Percentiles rank a stretch among this genome's conserved stretches.
phyloP scores from a whole-genome alignment of 2,113 vertebrate genomes.

The Trogon melanurus region DNA sequence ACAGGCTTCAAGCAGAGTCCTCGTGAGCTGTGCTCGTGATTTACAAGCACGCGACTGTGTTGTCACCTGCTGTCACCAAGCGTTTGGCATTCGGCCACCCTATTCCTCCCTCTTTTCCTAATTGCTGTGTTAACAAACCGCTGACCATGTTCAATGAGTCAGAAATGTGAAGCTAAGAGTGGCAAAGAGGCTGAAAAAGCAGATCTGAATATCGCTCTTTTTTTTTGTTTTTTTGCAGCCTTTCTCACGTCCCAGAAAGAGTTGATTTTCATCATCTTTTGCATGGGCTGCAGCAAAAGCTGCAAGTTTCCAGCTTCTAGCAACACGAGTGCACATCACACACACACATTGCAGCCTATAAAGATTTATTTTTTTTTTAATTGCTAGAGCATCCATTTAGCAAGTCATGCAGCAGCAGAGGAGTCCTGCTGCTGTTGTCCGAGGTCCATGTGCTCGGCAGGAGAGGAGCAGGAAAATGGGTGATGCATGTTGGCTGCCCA shows the following conservation, averaged over 20 bases:
- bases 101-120: background rate
- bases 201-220: background rate
- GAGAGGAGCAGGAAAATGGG: background rate
- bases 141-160: background rate
- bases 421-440: background rate
- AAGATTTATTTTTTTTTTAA: background rate
- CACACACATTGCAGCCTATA: background rate
- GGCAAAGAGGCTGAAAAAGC: background rate
- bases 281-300: background rate
- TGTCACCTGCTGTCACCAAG: background rate
- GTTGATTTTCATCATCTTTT: background rate
- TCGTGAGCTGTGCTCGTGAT: background rate
- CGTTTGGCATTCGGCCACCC: background rate
- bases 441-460: background rate
- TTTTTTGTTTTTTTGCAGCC: background rate
- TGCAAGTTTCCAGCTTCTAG: background rate
- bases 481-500: fast-evolving
- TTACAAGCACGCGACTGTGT: background rate
- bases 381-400: background rate
- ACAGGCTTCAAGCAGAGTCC: background rate
- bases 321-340: no score
- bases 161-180: background rate
- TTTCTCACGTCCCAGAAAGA: background rate
- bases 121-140: background rate
- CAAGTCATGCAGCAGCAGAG: background rate